Base-by-base conservation (phyloP, 2,113 vertebrate genomes). In the Prionailurus viverrinus region DNA sequence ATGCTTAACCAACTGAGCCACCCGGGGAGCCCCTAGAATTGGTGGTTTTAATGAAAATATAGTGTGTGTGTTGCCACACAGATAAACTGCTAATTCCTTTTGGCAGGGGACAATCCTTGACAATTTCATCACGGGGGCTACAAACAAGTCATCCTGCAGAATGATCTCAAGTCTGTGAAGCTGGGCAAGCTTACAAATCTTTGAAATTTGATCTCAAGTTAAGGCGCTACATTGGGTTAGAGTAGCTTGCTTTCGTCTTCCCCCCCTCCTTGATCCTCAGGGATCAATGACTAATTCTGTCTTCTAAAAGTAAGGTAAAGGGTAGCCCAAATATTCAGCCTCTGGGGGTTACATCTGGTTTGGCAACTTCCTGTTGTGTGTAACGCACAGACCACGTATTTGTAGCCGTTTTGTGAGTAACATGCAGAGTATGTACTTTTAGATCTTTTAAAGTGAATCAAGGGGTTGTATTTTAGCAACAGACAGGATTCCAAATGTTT, bases 201-300 rank as follows among this genome's bases (percentile, higher is more conserved):
- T 93, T 94, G 87, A 84, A 93, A 94, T 94, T 79, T 66, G 96
- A 97, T 96, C 88, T 86, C 84, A 69, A 21, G 95, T 89, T 96
- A 95, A 96, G 93, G 93, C 45, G 18, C 84, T 73, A 21, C 45
- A 39, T 16, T 89, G 68, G 14, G 53, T 69, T 66, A 78, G 27
- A 84, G 55, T 65, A 76, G 48, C 27, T 80, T 87, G 83, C 3
- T 19, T 79, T 94, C 1, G 5, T 84, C 95, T 89, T 94, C 29
- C 48, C 15, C 15, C 48, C 33, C 55, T 76, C 66, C 68, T 69
- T 13, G n/a, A 53, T 82, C 89, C 89, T 95, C 81, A 58, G 82
- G 65, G 88, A 95, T 82, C 71, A 81, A 68, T 83, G 84, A 96
- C 89, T 88, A 93, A 97, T 58, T 87, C 61, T 4, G 25, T 69